Conservation (phyloP, 1,140 invertebrate species). For the Ericerus pela region DNA sequence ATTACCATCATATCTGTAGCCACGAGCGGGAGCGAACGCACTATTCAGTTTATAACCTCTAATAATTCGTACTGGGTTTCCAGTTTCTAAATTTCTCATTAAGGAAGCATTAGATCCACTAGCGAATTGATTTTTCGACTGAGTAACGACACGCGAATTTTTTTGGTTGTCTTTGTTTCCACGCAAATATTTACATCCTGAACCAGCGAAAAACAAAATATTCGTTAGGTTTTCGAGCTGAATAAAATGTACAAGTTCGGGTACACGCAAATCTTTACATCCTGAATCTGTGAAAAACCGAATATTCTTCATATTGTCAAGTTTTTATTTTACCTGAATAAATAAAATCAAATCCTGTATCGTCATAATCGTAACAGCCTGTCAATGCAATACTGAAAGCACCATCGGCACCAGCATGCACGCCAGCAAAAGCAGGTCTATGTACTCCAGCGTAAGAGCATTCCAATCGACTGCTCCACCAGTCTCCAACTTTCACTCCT, state of each 20-base stretch:
- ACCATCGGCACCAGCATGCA: slow-evolving; percentile 64
- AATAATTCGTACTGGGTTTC: slow-evolving; percentile 63
- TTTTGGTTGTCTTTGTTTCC: not conserved
- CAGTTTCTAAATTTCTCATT: slow-evolving; percentile 30
- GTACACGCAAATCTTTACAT: too few relatives aligned
- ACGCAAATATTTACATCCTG: not conserved
- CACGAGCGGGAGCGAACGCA: slow-evolving; percentile 60
- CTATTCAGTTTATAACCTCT: slow-evolving; percentile 50
- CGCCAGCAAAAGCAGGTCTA: slow-evolving; percentile 66
- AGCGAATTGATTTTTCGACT: not conserved
- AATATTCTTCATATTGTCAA: too few relatives aligned
- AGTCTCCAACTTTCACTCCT: slow-evolving; percentile 1
- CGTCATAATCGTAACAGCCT: slow-evolving; percentile 78
- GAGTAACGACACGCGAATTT: not conserved
- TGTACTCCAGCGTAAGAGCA: slow-evolving; percentile 63
- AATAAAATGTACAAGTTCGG: not conserved
- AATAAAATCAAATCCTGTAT: slow-evolving; percentile 64
- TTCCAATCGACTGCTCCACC: not conserved
- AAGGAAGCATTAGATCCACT: not conserved
- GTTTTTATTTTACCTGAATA: slow-evolving; percentile 79
- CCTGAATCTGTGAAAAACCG: too few relatives aligned
- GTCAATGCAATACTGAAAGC: slow-evolving; percentile 71
- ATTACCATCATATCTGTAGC: slow-evolving; percentile 54
- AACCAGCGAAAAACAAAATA: not conserved
- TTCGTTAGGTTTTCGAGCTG: not conserved